phyloP scores from a whole-genome alignment of 2,113 vertebrate genomes.

The Pseudorectes ferrugineus region DNA sequence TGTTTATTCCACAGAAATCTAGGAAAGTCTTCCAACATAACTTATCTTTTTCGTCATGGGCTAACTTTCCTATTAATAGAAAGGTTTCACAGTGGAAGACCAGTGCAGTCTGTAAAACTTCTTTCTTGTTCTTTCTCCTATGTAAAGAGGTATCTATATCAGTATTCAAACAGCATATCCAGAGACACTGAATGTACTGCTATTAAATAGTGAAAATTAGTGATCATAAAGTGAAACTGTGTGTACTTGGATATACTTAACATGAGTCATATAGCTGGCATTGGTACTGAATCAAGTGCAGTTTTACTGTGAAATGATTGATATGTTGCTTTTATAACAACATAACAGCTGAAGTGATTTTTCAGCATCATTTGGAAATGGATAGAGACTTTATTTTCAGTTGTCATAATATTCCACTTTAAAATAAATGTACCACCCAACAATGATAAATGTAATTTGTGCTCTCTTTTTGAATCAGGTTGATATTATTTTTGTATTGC shows the following conservation, averaged over 20 bases:
- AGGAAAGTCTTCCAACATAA: not conserved
- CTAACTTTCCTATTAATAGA: not conserved
- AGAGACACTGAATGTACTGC: not conserved
- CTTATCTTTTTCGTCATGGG: accelerated
- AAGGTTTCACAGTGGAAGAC: not conserved
- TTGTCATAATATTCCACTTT: conserved; percentile 26
- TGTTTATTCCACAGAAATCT: not conserved
- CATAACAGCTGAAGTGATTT: conserved; percentile 23
- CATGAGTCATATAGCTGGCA: not conserved
- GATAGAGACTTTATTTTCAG: conserved; percentile 20
- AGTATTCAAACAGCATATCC: not conserved
- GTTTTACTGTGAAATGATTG: conserved; percentile 18
- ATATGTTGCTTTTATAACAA: conserved; percentile 7
- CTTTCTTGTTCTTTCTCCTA: not conserved
- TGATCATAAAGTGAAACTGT: not conserved
- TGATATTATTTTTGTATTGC: not conserved
- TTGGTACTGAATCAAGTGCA: not conserved
- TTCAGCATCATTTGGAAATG: conserved; percentile 27
- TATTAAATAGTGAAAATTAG: not conserved
- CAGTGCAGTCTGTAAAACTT: not conserved
- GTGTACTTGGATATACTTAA: not conserved
- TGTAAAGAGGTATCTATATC: not conserved
- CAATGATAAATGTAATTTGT: not conserved
- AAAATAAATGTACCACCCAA: conserved; percentile 7
- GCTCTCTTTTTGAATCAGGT: not conserved